Percentiles rank a stretch among this genome's conserved stretches.
Conservation (phyloP, 2,888 invertebrate genomes). For the Nymphalis urticae region DNA sequence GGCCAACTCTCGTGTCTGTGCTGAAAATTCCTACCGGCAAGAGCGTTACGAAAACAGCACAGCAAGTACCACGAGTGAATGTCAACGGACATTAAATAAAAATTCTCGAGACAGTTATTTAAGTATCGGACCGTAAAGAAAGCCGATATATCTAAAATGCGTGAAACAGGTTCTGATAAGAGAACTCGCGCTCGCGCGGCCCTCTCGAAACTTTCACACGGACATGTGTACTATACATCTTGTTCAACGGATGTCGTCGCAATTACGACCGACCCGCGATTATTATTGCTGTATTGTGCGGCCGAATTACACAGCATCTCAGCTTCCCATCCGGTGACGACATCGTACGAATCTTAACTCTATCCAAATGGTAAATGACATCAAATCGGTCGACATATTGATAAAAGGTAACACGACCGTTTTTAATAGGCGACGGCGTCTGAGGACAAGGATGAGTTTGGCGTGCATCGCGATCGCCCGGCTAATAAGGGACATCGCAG, state of each 20-base stretch:
- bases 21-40: slow-evolving; percentile 12
- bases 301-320: slow-evolving; percentile 76
- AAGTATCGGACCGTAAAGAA: slow-evolving; percentile 59
- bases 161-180: slow-evolving; percentile 68
- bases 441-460: slow-evolving; percentile 35
- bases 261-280: slow-evolving; percentile 73
- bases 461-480: slow-evolving; percentile 49
- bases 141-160: slow-evolving; percentile 68
- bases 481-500: slow-evolving; percentile 64
- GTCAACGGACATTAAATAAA: slow-evolving; percentile 48
- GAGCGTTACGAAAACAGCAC: slow-evolving; percentile 21
- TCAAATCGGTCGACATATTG: slow-evolving; percentile 19
- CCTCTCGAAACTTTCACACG: slow-evolving; percentile 77
- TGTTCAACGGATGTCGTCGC: slow-evolving; percentile 74
- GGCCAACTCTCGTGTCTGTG: slow-evolving; percentile 6
- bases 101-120: slow-evolving; percentile 58
- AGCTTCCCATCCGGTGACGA: slow-evolving; percentile 72
- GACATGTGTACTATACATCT: slow-evolving; percentile 55
- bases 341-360: slow-evolving; percentile 35
- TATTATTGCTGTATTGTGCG: slow-evolving; percentile 77
- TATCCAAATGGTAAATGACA: slow-evolving; percentile 34
- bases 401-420: slow-evolving; percentile 21
- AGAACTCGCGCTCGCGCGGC: slow-evolving; percentile 48
- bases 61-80: slow-evolving; percentile 33
- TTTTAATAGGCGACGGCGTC: slow-evolving; percentile 18